These are phyloP conservation scores for Tautogolabrus adspersus DNA, from an alignment of 2,113 vertebrate genomes.

Conservation along the genomic window DNA sequence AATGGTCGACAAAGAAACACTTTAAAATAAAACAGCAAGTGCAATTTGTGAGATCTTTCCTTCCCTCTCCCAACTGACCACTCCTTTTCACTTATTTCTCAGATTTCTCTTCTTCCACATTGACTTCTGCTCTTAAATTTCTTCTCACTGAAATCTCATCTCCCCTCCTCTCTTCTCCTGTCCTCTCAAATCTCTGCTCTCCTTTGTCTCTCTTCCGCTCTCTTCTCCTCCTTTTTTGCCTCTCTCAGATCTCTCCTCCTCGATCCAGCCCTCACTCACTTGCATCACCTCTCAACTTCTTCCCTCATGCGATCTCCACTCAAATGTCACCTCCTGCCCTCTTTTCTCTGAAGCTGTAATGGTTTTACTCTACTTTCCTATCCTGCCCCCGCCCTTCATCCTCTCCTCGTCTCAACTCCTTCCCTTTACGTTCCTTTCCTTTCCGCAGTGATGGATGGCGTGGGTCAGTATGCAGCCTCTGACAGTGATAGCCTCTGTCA, in stretches of 20 bases:
- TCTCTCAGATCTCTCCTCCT: constrained; percentile 3
- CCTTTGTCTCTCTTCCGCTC: constrained; percentile 21
- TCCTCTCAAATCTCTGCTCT: constrained; percentile 25
- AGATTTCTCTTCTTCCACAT: not conserved
- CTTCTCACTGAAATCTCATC: not conserved
- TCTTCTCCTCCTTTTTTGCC: not conserved
- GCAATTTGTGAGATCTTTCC: constrained; percentile 2
- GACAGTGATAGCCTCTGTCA: constrained; percentile 73
- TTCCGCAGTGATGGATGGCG: constrained; percentile 65
- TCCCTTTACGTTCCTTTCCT: constrained; percentile 12
- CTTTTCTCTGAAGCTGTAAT: constrained; percentile 1
- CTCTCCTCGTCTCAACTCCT: not conserved
- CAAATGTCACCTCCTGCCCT: constrained; percentile 21
- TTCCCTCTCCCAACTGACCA: not conserved
- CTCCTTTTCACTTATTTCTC: not conserved
- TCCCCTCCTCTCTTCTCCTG: constrained; percentile 10
- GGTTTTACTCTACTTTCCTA: constrained; percentile 20
- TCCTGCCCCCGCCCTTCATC: not conserved
- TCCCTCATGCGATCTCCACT: constrained; percentile 23
- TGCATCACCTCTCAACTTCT: constrained; percentile 10
- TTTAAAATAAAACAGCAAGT: constrained; percentile 23
- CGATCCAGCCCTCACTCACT: not conserved
- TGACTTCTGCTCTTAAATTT: not conserved
- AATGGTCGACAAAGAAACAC: constrained; percentile 39
- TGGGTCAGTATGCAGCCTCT: constrained; percentile 59